These are phyloP conservation scores for Boloria selene DNA, from an alignment of 2,888 invertebrate genomes.

Conservation along the genomic window DNA sequence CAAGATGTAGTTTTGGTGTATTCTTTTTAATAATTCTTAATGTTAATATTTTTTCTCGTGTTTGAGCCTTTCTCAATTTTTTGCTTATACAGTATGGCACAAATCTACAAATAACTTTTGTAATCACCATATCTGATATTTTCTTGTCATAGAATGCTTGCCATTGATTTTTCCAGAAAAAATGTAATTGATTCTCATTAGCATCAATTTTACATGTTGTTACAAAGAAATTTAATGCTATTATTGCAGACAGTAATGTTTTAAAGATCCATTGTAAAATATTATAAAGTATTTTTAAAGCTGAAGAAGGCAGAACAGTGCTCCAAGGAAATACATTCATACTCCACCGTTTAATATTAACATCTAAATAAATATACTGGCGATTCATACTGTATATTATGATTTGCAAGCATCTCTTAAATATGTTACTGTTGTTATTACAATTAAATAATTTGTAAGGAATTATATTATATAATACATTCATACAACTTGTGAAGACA, in stretches of 20 bases:
- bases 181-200: constrained; percentile 72
- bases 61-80: constrained; percentile 51
- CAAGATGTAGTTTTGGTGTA: constrained; percentile 66
- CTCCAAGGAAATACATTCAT: constrained; percentile 56
- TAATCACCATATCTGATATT: constrained; percentile 58
- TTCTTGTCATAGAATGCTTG: constrained; percentile 72
- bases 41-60: constrained; percentile 48
- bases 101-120: constrained; percentile 57
- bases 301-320: constrained; percentile 33
- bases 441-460: constrained; percentile 61
- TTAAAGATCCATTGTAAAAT: constrained; percentile 61
- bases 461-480: constrained; percentile 57
- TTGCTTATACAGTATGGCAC: constrained; percentile 56
- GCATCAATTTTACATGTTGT: constrained; percentile 69
- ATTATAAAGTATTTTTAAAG: constrained; percentile 48
- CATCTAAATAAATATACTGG: constrained; percentile 57
- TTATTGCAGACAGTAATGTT: constrained; percentile 63
- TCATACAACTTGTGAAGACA: constrained; percentile 55
- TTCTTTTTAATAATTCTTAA: constrained; percentile 55
- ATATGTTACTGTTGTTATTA: constrained; percentile 60
- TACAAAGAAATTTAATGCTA: constrained; percentile 70
- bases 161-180: constrained; percentile 72
- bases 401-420: constrained; percentile 54
- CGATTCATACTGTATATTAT: constrained; percentile 68
- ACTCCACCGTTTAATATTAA: constrained; percentile 61